Conservation (phyloP, 2,113 vertebrate species). For the Oryzias melastigma region DNA sequence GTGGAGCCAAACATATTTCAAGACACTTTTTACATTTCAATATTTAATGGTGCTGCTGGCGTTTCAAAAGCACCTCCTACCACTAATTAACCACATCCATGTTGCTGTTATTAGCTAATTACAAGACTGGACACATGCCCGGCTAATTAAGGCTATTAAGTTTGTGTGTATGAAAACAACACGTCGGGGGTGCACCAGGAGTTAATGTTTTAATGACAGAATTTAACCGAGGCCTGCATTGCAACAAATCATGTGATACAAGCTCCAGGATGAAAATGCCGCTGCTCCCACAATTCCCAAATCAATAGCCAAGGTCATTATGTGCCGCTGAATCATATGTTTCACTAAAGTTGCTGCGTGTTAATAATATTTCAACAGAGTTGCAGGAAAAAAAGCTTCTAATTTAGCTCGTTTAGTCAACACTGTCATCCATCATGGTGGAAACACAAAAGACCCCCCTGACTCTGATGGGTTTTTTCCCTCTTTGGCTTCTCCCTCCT, state of each 20-base stretch:
- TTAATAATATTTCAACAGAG: slow-evolving; percentile 73
- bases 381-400: slow-evolving; percentile 73
- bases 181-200: slow-evolving; percentile 42
- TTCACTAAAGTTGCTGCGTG: slow-evolving; percentile 71
- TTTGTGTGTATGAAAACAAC: slow-evolving; percentile 15
- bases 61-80: slow-evolving; percentile 62
- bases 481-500: slow-evolving; percentile 27
- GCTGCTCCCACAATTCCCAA: slow-evolving; percentile 39
- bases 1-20: slow-evolving; percentile 1
- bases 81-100: slow-evolving; percentile 71
- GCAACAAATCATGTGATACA: slow-evolving; percentile 37
- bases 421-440: slow-evolving; percentile 70
- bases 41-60: slow-evolving; percentile 43
- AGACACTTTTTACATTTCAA: background rate
- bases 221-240: slow-evolving; percentile 44
- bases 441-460: slow-evolving; percentile 65
- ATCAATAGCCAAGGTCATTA: slow-evolving; percentile 73
- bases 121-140: slow-evolving; percentile 68
- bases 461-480: slow-evolving; percentile 31
- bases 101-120: slow-evolving; percentile 73
- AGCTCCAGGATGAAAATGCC: slow-evolving; percentile 26
- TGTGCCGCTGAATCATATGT: slow-evolving; percentile 70
- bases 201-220: slow-evolving; percentile 65
- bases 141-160: slow-evolving; percentile 68
- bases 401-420: slow-evolving; percentile 71